phyloP scores from a whole-genome alignment of 1,140 invertebrate species.

The Gonatopus flavifemur region DNA sequence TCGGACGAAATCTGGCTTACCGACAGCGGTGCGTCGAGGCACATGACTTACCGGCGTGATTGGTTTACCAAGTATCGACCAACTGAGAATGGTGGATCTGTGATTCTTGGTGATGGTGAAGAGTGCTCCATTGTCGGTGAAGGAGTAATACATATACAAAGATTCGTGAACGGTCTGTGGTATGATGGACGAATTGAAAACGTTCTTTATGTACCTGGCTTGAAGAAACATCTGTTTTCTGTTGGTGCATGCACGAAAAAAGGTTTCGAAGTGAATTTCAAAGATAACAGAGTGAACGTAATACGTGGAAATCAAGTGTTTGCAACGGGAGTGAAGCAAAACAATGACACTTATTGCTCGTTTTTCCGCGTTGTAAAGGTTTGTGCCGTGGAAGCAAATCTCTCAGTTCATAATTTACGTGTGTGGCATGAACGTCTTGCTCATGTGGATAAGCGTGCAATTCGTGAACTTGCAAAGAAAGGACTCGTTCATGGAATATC shows the following conservation, averaged over 20 bases:
- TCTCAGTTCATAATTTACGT: too few relatives aligned
- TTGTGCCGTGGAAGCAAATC: background rate
- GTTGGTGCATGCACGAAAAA: background rate
- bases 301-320: too few relatives aligned
- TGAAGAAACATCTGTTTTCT: background rate
- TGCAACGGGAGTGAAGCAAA: slow-evolving; percentile 13
- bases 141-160: background rate
- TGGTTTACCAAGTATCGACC: background rate
- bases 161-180: background rate
- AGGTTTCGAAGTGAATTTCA: background rate
- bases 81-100: background rate
- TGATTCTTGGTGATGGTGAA: background rate
- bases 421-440: slow-evolving; percentile 12
- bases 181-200: background rate
- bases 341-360: slow-evolving; percentile 11
- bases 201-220: background rate
- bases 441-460: slow-evolving; percentile 2
- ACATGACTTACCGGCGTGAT: background rate
- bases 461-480: slow-evolving; percentile 1
- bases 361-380: background rate
- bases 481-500: background rate
- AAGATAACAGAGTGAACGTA: background rate
- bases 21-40: slow-evolving; percentile 1
- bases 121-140: background rate
- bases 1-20: slow-evolving; percentile 1